phyloP scores from a whole-genome alignment of 2,113 vertebrate genomes.

The Parotia lawesii region DNA sequence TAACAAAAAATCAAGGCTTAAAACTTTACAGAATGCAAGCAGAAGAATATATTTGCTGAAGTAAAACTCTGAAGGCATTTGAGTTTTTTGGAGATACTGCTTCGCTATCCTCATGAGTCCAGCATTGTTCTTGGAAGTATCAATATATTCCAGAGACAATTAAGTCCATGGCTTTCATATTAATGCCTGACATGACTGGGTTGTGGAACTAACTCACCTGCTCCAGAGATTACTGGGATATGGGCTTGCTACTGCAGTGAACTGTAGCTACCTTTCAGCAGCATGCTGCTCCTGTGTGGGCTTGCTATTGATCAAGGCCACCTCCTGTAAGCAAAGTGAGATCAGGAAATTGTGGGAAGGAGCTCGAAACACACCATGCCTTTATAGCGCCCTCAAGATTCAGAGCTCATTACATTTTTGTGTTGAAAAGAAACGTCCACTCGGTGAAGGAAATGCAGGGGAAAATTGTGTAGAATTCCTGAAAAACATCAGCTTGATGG shows the following conservation, averaged over 20 bases:
- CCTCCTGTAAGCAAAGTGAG: not conserved
- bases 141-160: not conserved
- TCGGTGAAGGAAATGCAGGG: not conserved
- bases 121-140: not conserved
- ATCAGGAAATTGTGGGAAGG: constrained; percentile 11
- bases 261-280: not conserved
- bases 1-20: not conserved
- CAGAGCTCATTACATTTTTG: not conserved
- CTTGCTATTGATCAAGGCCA: not conserved
- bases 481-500: not conserved
- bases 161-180: not conserved
- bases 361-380: not conserved
- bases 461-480: not conserved
- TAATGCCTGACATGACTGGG: not conserved
- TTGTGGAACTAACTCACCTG: constrained; percentile 6
- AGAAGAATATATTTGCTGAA: not conserved
- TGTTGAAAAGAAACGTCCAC: not conserved
- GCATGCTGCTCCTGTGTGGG: not conserved
- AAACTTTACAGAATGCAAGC: not conserved
- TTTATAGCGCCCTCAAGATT: not conserved
- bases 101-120: not conserved
- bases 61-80: not conserved
- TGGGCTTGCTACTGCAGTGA: not conserved
- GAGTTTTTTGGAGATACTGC: not conserved
- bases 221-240: not conserved